Evolutionary conservation across 1,140 invertebrate genomes (phyloP).

Genomic region (Sitophilus oryzae): DNA sequence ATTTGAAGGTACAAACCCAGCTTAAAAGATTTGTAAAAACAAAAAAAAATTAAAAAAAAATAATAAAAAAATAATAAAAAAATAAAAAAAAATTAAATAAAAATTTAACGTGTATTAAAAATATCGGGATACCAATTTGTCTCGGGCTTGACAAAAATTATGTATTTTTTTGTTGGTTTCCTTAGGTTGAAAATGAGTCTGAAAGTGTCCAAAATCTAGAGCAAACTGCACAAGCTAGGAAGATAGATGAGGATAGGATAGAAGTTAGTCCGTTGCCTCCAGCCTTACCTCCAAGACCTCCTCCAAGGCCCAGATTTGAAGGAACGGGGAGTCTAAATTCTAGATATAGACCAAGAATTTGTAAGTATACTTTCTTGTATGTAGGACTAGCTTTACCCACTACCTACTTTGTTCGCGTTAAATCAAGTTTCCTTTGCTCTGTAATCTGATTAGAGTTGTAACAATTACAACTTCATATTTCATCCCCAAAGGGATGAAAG

Average conservation of each 20-base stretch:
- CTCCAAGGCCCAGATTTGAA: conserved; percentile 41
- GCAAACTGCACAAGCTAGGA: conserved; percentile 25
- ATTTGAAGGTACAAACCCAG: conserved; percentile 30
- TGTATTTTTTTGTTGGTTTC: neutral
- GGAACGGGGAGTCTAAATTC: conserved; percentile 32
- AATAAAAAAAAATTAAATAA: neutral
- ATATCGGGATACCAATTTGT: no score
- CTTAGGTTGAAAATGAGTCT: conserved; percentile 27
- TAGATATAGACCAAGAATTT: conserved; percentile 24
- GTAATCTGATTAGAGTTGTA: no score
- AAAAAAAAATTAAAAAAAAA: no score
- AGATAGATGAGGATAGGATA: conserved; percentile 42
- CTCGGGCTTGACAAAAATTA: neutral
- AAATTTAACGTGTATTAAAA: no score
- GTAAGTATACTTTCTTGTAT: no score
- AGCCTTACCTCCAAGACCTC: conserved; percentile 42
- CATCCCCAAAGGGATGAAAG: no score
- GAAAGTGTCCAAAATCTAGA: conserved; percentile 24
- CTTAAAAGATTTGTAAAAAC: no score
- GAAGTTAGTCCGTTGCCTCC: conserved; percentile 42
- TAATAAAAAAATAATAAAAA: neutral
- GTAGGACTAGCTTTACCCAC: no score
- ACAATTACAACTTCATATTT: no score
- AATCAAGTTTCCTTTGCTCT: no score
- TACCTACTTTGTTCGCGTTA: no score